These are phyloP conservation scores for Colletes collaris DNA, from an alignment of 2,888 invertebrate genomes.

Conservation along the genomic window DNA sequence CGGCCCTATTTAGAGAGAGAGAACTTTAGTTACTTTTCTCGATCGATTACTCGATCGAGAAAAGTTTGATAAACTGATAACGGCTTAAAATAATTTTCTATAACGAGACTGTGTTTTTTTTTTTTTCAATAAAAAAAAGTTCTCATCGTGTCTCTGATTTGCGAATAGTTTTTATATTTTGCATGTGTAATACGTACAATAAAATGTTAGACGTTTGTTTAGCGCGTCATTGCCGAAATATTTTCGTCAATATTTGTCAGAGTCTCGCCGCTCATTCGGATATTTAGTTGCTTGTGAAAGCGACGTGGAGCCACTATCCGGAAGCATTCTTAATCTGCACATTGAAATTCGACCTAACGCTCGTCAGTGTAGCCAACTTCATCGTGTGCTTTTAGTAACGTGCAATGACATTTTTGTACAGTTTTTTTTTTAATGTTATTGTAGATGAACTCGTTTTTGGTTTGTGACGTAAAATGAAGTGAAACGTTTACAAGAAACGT, in stretches of 20 bases:
- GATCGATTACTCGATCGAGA: background rate
- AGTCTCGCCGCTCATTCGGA: conserved; percentile 22
- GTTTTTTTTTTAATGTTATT: background rate
- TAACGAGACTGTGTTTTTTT: background rate
- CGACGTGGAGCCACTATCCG: conserved; percentile 48
- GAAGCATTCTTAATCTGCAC: conserved; percentile 54
- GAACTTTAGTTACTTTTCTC: background rate
- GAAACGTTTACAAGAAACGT: background rate
- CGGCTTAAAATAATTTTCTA: background rate
- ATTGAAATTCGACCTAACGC: conserved; percentile 56
- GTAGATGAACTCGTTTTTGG: background rate
- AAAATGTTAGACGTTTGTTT: conserved; percentile 1
- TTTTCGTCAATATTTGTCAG: conserved; percentile 2
- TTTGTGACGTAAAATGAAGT: too few relatives aligned
- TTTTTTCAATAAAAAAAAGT: background rate
- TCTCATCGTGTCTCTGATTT: background rate
- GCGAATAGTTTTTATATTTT: background rate
- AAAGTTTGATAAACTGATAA: background rate
- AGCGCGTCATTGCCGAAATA: background rate
- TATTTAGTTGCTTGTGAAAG: conserved; percentile 50
- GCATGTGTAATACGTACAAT: background rate
- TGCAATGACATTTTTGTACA: conserved; percentile 21
- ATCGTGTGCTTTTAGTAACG: conserved; percentile 23
- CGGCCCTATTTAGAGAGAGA: too few relatives aligned
- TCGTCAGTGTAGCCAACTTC: conserved; percentile 48